Evolutionary conservation across 1,140 invertebrate species (phyloP).

Genomic region (Zeugodacus cucurbitae): DNA sequence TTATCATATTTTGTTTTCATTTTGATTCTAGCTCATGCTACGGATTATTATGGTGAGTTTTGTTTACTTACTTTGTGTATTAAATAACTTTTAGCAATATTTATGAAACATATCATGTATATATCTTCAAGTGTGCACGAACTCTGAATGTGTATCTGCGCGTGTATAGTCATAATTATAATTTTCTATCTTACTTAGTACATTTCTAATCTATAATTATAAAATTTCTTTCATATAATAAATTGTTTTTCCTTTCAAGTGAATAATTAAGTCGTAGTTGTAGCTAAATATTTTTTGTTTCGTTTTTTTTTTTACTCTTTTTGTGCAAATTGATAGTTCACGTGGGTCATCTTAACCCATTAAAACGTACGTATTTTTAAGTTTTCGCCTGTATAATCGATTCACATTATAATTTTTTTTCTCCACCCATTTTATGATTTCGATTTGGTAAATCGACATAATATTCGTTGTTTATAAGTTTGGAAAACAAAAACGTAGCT

Average conservation of each 20-base stretch:
- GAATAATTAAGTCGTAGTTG: constrained; percentile 17
- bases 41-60: constrained; percentile 99
- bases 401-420: constrained; percentile 41
- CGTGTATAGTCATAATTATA: constrained; percentile 26
- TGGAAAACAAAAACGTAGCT: neutral
- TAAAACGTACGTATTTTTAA: constrained; percentile 28
- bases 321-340: neutral
- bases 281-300: constrained; percentile 28
- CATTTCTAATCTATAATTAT: neutral
- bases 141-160: constrained; percentile 40
- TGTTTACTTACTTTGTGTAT: constrained; percentile 42
- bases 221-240: neutral
- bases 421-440: constrained; percentile 47
- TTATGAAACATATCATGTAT: neutral
- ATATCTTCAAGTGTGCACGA: neutral
- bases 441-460: constrained; percentile 42
- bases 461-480: constrained; percentile 40
- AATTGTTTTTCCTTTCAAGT: neutral
- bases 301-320: constrained; percentile 13
- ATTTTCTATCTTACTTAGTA: constrained; percentile 22
- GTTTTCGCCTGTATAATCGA: constrained; percentile 24
- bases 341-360: neutral
- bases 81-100: constrained; percentile 24
- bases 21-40: constrained; percentile 84
- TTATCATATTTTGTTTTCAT: constrained; percentile 50